These are phyloP conservation scores for Orchestia grillus DNA, from an alignment of 1,140 invertebrate genomes.

Conservation along the genomic window DNA sequence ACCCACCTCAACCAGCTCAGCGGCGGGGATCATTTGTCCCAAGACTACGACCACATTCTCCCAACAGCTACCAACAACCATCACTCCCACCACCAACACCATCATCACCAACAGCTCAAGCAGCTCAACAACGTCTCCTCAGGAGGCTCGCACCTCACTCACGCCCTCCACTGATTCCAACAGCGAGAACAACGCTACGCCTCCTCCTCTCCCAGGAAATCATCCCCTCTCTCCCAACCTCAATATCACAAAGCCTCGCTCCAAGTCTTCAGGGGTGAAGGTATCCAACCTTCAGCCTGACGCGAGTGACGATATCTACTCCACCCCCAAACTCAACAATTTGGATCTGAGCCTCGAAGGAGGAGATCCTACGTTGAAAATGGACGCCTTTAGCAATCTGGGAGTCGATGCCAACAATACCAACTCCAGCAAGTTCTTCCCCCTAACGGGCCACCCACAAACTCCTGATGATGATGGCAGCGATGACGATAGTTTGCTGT, in stretches of 20 bases:
- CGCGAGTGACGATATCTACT: neutral
- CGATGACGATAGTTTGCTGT: neutral
- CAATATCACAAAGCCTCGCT: neutral
- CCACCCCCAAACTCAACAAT: slow-evolving; percentile 22
- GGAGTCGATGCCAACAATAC: neutral
- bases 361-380: neutral
- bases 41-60: slow-evolving; percentile 50
- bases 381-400: neutral
- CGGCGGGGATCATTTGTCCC: neutral
- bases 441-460: neutral
- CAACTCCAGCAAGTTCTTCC: neutral
- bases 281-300: slow-evolving; percentile 15
- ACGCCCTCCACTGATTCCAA: slow-evolving; percentile 51
- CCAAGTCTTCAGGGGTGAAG: neutral
- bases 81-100: neutral
- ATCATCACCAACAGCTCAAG: slow-evolving; percentile 39
- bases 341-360: neutral
- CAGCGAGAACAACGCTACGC: slow-evolving; percentile 1
- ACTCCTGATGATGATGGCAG: neutral
- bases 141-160: slow-evolving; percentile 4
- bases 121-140: slow-evolving; percentile 41
- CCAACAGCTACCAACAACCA: slow-evolving; percentile 23
- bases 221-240: neutral
- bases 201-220: neutral
- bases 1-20: slow-evolving; percentile 51